A percentile compares a stretch with the other conserved stretches of the same genome.
phyloP scores from a whole-genome alignment of 37 sponge, comb jelly and placozoan species.

The Oopsacas minuta region DNA sequence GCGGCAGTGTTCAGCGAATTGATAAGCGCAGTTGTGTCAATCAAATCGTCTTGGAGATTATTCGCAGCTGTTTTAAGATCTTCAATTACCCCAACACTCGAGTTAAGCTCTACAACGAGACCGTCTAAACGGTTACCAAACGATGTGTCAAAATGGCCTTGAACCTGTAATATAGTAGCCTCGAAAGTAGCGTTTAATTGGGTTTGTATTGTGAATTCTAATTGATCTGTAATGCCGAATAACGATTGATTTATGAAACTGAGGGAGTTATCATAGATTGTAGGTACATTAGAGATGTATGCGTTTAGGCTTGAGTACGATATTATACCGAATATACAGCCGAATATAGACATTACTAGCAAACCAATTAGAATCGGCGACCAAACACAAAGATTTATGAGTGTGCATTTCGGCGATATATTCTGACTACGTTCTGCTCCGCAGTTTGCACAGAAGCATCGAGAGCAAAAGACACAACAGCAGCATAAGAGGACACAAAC shows the following conservation, averaged over 20 bases:
- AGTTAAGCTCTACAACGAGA: neutral
- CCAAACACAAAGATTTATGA: neutral
- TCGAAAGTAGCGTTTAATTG: neutral
- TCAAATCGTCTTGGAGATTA: neutral
- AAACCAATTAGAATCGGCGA: neutral
- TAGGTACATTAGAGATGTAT: neutral
- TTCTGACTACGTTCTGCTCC: neutral
- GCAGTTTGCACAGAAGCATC: neutral
- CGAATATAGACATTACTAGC: neutral
- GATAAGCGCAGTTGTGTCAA: neutral
- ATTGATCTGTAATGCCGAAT: neutral
- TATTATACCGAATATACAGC: neutral
- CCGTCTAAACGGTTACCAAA: neutral
- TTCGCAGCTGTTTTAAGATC: neutral
- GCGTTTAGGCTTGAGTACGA: neutral
- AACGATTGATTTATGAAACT: neutral
- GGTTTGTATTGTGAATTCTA: neutral
- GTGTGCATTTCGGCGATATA: neutral
- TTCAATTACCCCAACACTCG: neutral
- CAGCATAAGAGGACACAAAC: neutral
- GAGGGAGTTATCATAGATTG: neutral
- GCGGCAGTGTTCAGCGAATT: neutral
- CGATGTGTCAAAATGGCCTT: neutral
- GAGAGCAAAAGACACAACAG: neutral
- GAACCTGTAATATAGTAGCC: neutral